Evolutionary conservation across 2,888 invertebrate species (phyloP), one percentile per base, ranked within the genome.

Genomic region (Rotaria macrura): DNA sequence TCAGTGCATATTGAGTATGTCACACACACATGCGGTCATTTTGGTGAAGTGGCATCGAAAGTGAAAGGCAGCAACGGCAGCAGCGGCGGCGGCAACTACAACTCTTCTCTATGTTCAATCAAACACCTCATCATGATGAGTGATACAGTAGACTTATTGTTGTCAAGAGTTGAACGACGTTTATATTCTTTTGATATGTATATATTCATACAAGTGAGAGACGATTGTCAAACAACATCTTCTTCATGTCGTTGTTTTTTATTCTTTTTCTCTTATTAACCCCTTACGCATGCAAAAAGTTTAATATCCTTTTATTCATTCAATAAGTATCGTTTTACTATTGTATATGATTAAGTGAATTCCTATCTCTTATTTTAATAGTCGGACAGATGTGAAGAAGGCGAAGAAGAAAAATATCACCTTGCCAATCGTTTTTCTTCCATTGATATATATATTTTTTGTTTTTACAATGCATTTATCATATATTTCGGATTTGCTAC

Each of bases 401-500:
- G 47, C 9, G 12, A 65, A 54, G 6, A 54, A 54, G 54, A 54
- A 34, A 34, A 65, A 38, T 65, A 65, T 65, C 65, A 65, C 65
- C 65, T 65, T 65, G 55, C 6, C 12, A 10, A 65, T 57, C 55
- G n/a, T 57, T 57, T 34, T 65, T 12, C 47, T 23, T 65, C 65
- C 29, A n/a, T n/a, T n/a, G n/a, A n/a, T n/a, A n/a, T 47, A 47
- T 47, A 29, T 34, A 5, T 7, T 29, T 29, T 29, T 65, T 34
- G 23, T 65, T 38, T 57, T 65, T 34, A 65, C 65, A 34, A 65
- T 65, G 17, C 65, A 65, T 65, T 65, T 65, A 20, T 65, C 65
- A 65, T 65, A 34, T 65, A 65, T 65, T 65, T 65, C 34, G 65
- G 65, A 65, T 65, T 65, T 65, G 65, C 65, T 65, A 65, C 65